phyloP scores from a whole-genome alignment of 2,113 vertebrate species.

The Zapus hudsonius region DNA sequence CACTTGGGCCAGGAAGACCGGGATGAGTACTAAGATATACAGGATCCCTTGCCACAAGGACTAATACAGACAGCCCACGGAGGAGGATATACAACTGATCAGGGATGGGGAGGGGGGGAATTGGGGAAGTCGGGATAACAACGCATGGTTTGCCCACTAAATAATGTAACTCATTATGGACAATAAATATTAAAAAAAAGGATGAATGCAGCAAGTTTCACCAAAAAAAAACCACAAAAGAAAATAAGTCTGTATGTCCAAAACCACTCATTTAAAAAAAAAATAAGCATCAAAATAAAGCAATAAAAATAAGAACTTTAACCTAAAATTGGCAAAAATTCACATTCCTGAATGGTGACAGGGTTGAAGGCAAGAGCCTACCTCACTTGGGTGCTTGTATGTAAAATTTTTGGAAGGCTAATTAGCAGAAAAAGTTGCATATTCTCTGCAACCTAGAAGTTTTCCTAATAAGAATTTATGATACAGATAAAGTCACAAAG shows the following conservation, averaged over 20 bases:
- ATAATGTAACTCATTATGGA: no score
- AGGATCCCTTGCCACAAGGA: no score
- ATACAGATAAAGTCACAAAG: not conserved
- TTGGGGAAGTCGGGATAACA: no score
- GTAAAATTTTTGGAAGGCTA: not conserved
- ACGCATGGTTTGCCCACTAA: no score
- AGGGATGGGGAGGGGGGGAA: no score
- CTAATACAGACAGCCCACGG: no score
- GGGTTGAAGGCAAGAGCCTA: not conserved
- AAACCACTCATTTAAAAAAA: not conserved
- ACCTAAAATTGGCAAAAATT: not conserved
- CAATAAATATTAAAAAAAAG: no score
- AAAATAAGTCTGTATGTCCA: not conserved
- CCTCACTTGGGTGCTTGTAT: not conserved
- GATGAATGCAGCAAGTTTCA: not conserved
- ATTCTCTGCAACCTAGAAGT: constrained; percentile 1
- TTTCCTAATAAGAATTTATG: not conserved
- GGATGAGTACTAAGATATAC: no score
- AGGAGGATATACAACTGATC: no score
- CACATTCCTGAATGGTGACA: not conserved
- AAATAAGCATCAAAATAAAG: constrained; percentile 12
- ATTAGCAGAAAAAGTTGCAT: not conserved
- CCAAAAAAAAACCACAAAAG: constrained; percentile 37
- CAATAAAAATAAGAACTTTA: constrained; percentile 13
- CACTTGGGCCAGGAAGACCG: no score